phyloP scores from a whole-genome alignment of 2,888 invertebrate species.

The Mycalesis mineus region DNA sequence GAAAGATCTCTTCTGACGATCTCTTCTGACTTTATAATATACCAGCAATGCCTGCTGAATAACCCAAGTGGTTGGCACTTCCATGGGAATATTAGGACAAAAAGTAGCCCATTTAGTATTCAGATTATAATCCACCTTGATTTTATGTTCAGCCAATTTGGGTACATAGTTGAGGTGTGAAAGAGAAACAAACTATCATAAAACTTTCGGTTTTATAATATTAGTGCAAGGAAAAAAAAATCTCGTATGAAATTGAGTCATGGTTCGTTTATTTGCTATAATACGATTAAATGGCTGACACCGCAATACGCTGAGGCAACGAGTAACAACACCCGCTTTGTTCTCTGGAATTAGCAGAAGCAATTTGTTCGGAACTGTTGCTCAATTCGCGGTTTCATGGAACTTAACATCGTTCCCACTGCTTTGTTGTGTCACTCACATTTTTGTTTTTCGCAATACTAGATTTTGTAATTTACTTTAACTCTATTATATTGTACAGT shows the following conservation, averaged over 20 bases:
- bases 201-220: too few relatives aligned
- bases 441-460: slow-evolving; percentile 16
- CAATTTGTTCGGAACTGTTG: slow-evolving; percentile 48
- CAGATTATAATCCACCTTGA: too few relatives aligned
- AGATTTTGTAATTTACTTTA: slow-evolving; percentile 14
- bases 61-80: too few relatives aligned
- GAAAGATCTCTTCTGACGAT: too few relatives aligned
- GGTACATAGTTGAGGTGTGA: too few relatives aligned
- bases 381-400: slow-evolving; percentile 48
- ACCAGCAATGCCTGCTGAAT: too few relatives aligned
- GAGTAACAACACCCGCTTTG: slow-evolving; percentile 49
- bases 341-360: slow-evolving; percentile 63
- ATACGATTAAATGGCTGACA: slow-evolving; percentile 20
- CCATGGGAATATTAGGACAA: too few relatives aligned
- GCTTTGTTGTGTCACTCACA: slow-evolving; percentile 19
- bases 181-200: too few relatives aligned
- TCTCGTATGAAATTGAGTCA: slow-evolving; percentile 5
- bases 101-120: too few relatives aligned
- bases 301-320: slow-evolving; percentile 34
- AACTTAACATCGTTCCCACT: slow-evolving; percentile 30
- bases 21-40: too few relatives aligned
- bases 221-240: too few relatives aligned
- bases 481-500: background rate
- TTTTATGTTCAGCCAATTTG: too few relatives aligned
- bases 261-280: slow-evolving; percentile 8